phyloP scores from a whole-genome alignment of 2,113 vertebrate genomes.

The Chloroceryle aenea region DNA sequence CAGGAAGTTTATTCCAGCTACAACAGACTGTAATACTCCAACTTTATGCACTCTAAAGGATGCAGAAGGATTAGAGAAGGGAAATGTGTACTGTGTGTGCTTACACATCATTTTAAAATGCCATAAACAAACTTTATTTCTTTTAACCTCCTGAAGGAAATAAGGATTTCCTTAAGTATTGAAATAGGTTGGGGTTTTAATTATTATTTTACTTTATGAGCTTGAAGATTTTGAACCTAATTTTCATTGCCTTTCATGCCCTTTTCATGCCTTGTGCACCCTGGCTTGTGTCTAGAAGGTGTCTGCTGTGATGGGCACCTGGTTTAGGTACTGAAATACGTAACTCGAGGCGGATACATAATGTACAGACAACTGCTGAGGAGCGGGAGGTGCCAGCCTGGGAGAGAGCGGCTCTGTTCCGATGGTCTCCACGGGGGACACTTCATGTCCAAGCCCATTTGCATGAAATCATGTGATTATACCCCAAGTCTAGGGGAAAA shows the following conservation, averaged over 20 bases:
- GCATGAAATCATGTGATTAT: not conserved
- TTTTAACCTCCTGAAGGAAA: not conserved
- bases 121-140: not conserved
- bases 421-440: accelerated
- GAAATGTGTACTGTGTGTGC: too few relatives aligned
- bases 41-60: not conserved
- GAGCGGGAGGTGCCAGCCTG: accelerated
- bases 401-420: too few relatives aligned
- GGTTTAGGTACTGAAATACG: not conserved
- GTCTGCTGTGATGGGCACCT: too few relatives aligned
- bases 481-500: not conserved
- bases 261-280: not conserved
- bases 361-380: too few relatives aligned
- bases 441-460: not conserved
- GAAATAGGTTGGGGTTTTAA: too few relatives aligned
- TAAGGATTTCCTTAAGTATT: too few relatives aligned
- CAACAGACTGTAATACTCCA: not conserved
- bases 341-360: not conserved
- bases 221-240: too few relatives aligned
- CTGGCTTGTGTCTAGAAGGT: not conserved
- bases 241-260: too few relatives aligned
- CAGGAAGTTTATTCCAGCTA: not conserved
- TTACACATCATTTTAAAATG: not conserved
- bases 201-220: too few relatives aligned
- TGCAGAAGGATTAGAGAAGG: not conserved